Conservation (phyloP, 1,140 invertebrate genomes). For the Drosophila ogumai region DNA sequence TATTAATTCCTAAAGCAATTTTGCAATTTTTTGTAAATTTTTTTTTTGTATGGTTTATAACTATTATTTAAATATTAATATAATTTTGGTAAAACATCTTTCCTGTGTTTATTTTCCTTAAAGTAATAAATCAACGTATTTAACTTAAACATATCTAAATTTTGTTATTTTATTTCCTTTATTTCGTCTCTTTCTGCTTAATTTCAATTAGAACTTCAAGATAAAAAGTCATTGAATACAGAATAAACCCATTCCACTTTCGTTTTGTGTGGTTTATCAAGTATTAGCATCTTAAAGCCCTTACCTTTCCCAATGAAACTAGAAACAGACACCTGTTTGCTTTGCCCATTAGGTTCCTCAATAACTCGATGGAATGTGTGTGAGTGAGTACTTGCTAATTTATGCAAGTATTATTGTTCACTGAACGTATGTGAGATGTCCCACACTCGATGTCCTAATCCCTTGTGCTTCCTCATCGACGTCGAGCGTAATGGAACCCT, state of each 20-base stretch:
- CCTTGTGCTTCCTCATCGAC: background rate
- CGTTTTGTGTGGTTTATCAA: background rate
- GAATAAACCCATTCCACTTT: background rate
- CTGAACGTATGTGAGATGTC: background rate
- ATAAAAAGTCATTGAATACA: background rate
- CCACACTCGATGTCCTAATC: background rate
- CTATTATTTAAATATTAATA: too few species aligned
- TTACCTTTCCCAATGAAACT: constrained; percentile 23
- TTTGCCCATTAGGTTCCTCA: constrained; percentile 17
- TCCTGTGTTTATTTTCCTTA: too few species aligned
- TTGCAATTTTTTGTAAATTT: too few species aligned
- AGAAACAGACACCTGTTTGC: constrained; percentile 19
- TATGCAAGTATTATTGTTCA: background rate
- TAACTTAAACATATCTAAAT: too few species aligned
- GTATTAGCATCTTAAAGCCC: constrained; percentile 4
- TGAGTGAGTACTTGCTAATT: too few species aligned
- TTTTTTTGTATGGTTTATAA: too few species aligned
- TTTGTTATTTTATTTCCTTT: too few species aligned
- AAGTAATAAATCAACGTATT: too few species aligned
- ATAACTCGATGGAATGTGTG: too few species aligned
- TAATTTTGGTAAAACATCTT: too few species aligned
- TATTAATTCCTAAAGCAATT: too few species aligned
- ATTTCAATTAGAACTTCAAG: too few species aligned
- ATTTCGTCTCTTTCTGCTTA: constrained; percentile 21
- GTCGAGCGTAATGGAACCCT: background rate